Evolutionary conservation across 2,113 vertebrate species (phyloP), one percentile per base, ranked within the genome.

Genomic region (Oenanthe oenanthe): DNA sequence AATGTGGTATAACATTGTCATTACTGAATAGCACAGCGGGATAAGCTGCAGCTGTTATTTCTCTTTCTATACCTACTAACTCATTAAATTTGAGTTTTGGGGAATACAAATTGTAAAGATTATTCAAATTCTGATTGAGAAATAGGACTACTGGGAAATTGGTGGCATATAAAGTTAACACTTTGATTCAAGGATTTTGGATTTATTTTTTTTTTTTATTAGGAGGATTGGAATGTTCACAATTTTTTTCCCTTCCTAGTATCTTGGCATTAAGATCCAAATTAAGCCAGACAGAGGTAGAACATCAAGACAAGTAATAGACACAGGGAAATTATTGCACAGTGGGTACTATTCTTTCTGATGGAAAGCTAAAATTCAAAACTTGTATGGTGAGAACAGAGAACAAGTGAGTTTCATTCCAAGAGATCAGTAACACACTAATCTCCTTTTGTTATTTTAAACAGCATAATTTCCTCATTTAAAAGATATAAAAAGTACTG

Each of bases 1-100:
- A 98, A 98, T 98, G 98, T 97, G 96, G 96, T 98, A 97, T 96
- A 98, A 98, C 98, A 97, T 96, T 98, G 98, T 98, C 97, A 97
- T 98, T 98, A 97, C 97, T 95, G 97, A 98, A 97, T 83, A 96
- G 97, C 97, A 94, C 97, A 95, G 97, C 13, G 77, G 98, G 97
- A 97, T 97, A 96, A 96, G 96, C 96, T 97, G 97, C 98, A 98
- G 98, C 98, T 98, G 98, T 95, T 98, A 92, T 96, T 97, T 97
- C 97, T 98, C 94, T 92, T 97, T 97, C 96, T 96, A 91, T 98
- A 98, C 96, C 97, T 89, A 97, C 94, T 92, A 97, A 98, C 96
- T 98, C 97, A 98, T 98, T 98, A 98, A 97, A 97, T 98, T 95
- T 88, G 97, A 98, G 96, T 98, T 98, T 98, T 77, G 97, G 97